A percentile compares a stretch with the other conserved stretches of the same genome.
Evolutionary conservation across 2,113 vertebrate species (phyloP).

Genomic region (Meleagris gallopavo): DNA sequence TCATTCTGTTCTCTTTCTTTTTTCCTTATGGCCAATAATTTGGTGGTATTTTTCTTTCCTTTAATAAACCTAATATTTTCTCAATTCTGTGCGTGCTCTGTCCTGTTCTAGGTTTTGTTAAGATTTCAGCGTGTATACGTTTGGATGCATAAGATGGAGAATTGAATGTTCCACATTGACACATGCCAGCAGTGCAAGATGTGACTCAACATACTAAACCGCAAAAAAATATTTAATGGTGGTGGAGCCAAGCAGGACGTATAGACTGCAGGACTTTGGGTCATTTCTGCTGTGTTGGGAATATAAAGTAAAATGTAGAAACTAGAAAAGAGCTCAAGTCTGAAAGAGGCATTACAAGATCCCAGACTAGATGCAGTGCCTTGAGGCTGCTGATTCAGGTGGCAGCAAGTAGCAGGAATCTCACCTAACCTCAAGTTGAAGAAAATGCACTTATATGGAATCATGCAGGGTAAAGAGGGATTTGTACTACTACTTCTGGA

Average conservation of each 20-base stretch:
- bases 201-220: neutral
- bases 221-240: neutral
- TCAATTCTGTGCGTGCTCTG: neutral
- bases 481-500: neutral
- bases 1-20: neutral
- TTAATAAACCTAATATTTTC: neutral
- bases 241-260: rapidly evolving
- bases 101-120: neutral
- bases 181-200: neutral
- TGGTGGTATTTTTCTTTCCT: neutral
- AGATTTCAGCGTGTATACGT: neutral
- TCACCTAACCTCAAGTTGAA: neutral
- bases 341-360: neutral
- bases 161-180: neutral
- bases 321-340: neutral
- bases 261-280: neutral
- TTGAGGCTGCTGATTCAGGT: neutral
- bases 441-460: neutral
- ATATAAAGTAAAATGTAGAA: neutral
- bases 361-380: neutral
- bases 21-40: neutral
- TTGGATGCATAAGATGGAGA: neutral
- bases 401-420: neutral
- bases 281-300: rapidly evolving
- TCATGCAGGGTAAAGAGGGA: neutral